These are phyloP conservation scores for Ictalurus furcatus DNA, from an alignment of 2,113 vertebrate genomes.

Conservation along the genomic window DNA sequence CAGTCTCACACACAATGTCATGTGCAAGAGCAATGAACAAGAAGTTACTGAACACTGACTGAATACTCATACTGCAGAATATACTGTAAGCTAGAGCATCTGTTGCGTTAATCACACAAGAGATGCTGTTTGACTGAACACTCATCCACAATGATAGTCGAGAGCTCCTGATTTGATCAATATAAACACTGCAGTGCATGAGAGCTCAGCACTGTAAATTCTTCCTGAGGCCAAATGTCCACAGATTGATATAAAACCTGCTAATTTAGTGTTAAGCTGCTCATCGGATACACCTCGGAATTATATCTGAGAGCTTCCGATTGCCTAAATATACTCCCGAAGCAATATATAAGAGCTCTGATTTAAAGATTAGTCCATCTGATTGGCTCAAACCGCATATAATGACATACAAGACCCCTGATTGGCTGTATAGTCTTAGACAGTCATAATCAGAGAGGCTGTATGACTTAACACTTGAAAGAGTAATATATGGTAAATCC, in stretches of 20 bases:
- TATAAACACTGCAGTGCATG: neutral
- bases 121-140: constrained; percentile 84
- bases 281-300: neutral
- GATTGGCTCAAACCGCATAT: neutral
- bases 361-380: neutral
- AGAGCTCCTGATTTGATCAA: neutral
- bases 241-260: neutral
- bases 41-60: neutral
- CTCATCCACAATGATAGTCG: neutral
- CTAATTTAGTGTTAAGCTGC: neutral
- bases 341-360: neutral
- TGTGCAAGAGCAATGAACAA: neutral
- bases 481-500: neutral
- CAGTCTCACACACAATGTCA: neutral
- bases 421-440: neutral
- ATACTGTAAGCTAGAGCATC: neutral
- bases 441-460: neutral
- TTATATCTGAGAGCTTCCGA: neutral
- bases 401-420: neutral
- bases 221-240: neutral
- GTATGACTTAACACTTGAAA: neutral
- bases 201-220: neutral
- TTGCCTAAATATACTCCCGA: neutral
- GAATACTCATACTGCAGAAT: neutral
- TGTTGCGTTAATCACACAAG: constrained; percentile 56